Evolutionary conservation across 2,888 invertebrate genomes (phyloP).

Genomic region (Tromatobia lineatoria): DNA sequence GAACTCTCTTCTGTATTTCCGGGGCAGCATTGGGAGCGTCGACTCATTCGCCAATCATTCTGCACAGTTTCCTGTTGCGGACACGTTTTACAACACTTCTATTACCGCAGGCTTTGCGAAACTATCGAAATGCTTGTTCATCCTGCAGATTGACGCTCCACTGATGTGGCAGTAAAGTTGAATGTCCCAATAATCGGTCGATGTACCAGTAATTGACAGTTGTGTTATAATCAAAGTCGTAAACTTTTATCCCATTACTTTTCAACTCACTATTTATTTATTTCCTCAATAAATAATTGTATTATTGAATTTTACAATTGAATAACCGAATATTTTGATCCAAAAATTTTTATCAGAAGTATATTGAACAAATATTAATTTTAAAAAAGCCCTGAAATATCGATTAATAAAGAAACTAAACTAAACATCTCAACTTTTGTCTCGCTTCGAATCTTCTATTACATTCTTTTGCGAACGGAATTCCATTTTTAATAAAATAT

Average conservation of each 20-base stretch:
- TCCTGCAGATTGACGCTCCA: slow-evolving; percentile 11
- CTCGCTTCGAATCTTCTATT: too few species aligned
- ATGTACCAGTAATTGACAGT: neutral
- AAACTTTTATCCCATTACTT: neutral
- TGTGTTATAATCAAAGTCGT: slow-evolving; percentile 1
- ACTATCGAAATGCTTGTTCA: slow-evolving; percentile 18
- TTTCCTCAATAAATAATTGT: neutral
- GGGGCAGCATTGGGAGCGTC: slow-evolving; percentile 30
- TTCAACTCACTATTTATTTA: neutral
- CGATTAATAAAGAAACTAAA: too few species aligned
- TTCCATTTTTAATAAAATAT: too few species aligned
- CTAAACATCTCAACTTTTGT: too few species aligned
- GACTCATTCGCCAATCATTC: slow-evolving; percentile 36
- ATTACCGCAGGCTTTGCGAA: slow-evolving; percentile 20
- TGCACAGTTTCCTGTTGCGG: slow-evolving; percentile 31
- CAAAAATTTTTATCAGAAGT: too few species aligned
- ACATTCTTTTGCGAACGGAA: too few species aligned
- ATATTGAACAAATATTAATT: too few species aligned
- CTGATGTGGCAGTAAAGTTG: slow-evolving; percentile 14
- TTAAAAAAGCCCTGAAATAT: too few species aligned
- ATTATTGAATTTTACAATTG: neutral
- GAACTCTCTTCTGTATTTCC: slow-evolving; percentile 25
- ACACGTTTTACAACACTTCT: slow-evolving; percentile 18
- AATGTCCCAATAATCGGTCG: neutral
- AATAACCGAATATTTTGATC: neutral